Evolutionary conservation across 2,113 vertebrate species (phyloP).

Genomic region (Cephalopholis sonnerati): DNA sequence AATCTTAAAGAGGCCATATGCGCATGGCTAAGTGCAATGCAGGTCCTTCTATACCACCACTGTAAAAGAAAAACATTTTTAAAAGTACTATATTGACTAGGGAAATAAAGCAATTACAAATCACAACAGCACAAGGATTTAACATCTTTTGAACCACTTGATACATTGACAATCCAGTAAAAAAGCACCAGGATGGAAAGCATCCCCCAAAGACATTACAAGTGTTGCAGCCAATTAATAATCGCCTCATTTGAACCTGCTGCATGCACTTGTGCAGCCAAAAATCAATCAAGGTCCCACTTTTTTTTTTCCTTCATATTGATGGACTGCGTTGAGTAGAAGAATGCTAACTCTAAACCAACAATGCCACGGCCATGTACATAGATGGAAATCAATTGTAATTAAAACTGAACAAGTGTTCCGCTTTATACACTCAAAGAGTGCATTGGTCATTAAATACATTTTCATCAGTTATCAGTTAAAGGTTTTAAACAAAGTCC

Average conservation of each 20-base stretch:
- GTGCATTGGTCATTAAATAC: conserved; percentile 88
- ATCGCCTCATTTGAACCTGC: conserved; percentile 67
- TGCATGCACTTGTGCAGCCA: conserved; percentile 51
- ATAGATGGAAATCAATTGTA: conserved; percentile 93
- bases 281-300: conserved; percentile 77
- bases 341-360: conserved; percentile 73
- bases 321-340: conserved; percentile 68
- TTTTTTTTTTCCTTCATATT: conserved; percentile 70
- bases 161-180: conserved; percentile 60
- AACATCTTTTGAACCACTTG: conserved; percentile 66
- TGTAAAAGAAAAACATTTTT: conserved; percentile 22
- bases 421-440: conserved; percentile 87
- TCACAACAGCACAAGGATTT: conserved; percentile 49
- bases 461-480: conserved; percentile 90
- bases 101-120: conserved; percentile 69
- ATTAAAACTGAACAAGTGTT: conserved; percentile 93
- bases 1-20: background rate
- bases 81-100: conserved; percentile 50
- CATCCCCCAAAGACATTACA: conserved; percentile 68
- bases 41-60: background rate
- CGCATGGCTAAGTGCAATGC: background rate
- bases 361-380: conserved; percentile 84
- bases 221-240: conserved; percentile 74
- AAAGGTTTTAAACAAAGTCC: conserved; percentile 87
- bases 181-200: conserved; percentile 52